Conservation (phyloP, 1,140 invertebrate species). For the Phenacoccus solenopsis region DNA sequence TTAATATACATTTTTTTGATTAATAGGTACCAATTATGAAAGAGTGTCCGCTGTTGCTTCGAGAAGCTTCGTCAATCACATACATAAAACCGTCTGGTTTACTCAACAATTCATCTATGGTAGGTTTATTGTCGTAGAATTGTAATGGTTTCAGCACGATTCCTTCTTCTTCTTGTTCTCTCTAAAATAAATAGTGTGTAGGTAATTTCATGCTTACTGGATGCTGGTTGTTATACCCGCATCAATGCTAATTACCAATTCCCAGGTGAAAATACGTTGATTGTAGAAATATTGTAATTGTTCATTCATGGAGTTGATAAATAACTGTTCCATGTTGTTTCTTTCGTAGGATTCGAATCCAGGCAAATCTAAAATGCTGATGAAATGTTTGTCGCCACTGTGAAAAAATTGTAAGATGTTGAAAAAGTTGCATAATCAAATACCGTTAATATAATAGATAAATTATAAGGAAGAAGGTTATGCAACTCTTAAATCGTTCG, state of each 20-base stretch:
- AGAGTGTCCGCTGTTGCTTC: slow-evolving; percentile 43
- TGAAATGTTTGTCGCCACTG: slow-evolving; percentile 66
- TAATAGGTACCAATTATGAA: slow-evolving; percentile 40
- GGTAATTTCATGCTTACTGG: no score
- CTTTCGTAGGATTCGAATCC: slow-evolving; percentile 81
- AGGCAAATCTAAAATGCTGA: slow-evolving; percentile 72
- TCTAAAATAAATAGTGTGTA: slow-evolving; percentile 34
- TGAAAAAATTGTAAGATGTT: background rate
- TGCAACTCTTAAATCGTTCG: no score
- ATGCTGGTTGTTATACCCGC: no score
- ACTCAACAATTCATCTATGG: slow-evolving; percentile 70
- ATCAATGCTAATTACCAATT: slow-evolving; percentile 53
- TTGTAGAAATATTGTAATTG: slow-evolving; percentile 81
- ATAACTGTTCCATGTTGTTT: slow-evolving; percentile 74
- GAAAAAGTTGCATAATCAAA: background rate
- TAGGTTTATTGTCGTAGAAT: slow-evolving; percentile 77
- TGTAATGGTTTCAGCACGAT: slow-evolving; percentile 53
- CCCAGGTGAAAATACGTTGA: slow-evolving; percentile 75
- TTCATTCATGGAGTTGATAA: slow-evolving; percentile 78
- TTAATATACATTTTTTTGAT: background rate
- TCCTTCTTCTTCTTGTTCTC: slow-evolving; percentile 66
- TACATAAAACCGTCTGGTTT: slow-evolving; percentile 73
- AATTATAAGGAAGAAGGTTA: background rate
- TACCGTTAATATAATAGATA: background rate
- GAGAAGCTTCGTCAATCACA: slow-evolving; percentile 80